Percentiles rank a stretch among this genome's conserved stretches.
Evolutionary conservation across 1,140 invertebrate species (phyloP).

Genomic region (Druon quercuslanigerum): DNA sequence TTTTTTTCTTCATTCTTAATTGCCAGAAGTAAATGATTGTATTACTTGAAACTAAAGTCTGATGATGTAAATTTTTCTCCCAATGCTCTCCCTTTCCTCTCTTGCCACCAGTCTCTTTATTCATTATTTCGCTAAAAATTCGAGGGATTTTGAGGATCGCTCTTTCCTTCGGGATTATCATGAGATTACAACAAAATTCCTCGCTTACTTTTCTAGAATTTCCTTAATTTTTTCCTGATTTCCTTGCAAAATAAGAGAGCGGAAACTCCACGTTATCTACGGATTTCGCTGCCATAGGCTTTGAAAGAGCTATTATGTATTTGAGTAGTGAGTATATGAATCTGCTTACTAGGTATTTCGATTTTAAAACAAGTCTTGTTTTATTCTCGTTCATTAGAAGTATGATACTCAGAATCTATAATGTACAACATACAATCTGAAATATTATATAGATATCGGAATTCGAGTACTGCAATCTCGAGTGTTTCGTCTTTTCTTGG

Average conservation of each 20-base stretch:
- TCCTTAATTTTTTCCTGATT: constrained; percentile 37
- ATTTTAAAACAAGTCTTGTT: constrained; percentile 50
- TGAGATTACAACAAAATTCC: constrained; percentile 69
- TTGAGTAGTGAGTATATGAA: constrained; percentile 16
- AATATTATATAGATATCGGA: not conserved
- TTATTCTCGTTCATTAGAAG: constrained; percentile 24
- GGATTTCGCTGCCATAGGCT: constrained; percentile 50
- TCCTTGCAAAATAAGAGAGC: constrained; percentile 52
- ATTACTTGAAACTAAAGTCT: not conserved
- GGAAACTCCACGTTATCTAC: constrained; percentile 42
- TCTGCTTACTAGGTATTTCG: constrained; percentile 50
- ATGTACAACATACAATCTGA: not conserved
- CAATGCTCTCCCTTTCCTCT: constrained; percentile 40
- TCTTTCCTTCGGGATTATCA: constrained; percentile 67
- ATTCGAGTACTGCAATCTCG: constrained; percentile 21
- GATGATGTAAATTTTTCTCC: constrained; percentile 23
- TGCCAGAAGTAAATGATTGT: no score
- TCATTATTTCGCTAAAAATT: constrained; percentile 68
- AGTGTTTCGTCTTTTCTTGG: constrained; percentile 24
- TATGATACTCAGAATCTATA: not conserved
- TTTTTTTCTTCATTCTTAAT: no score
- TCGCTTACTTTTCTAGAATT: constrained; percentile 41
- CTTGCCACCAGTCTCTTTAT: constrained; percentile 58
- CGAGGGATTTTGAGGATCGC: constrained; percentile 68
- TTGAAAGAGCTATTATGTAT: constrained; percentile 50